Percentiles rank a stretch among this genome's conserved stretches.
These are phyloP conservation scores for Stigmatopora nigra DNA, from an alignment of 2,113 vertebrate genomes.

Conservation along the genomic window DNA sequence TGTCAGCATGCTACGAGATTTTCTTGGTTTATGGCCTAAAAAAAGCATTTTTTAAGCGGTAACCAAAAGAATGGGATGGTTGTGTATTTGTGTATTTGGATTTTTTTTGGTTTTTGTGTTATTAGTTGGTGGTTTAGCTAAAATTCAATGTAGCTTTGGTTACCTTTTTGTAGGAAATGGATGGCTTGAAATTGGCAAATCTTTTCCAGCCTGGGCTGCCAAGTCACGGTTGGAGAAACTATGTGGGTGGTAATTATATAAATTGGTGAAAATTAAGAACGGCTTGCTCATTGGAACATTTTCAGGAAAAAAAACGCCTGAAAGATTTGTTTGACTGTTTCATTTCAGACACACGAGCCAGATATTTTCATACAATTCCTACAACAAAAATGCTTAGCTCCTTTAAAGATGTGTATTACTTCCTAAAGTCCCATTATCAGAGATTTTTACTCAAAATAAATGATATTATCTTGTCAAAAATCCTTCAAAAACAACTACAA, in stretches of 20 bases:
- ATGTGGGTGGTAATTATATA: neutral
- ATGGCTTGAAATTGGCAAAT: neutral
- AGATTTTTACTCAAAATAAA: too few relatives aligned
- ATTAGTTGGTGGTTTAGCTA: too few relatives aligned
- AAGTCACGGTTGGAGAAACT: neutral
- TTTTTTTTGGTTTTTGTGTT: too few relatives aligned
- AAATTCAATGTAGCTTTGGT: neutral
- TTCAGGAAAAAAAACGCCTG: neutral
- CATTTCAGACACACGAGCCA: neutral
- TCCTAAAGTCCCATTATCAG: too few relatives aligned
- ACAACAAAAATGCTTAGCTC: too few relatives aligned
- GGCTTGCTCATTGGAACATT: neutral
- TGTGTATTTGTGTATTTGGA: too few relatives aligned
- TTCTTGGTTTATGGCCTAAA: slow-evolving; percentile 17
- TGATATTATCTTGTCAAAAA: too few relatives aligned
- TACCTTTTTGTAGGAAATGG: neutral
- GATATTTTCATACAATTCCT: neutral
- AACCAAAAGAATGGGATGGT: slow-evolving; percentile 5
- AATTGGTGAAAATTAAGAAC: neutral
- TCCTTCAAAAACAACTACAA: too few relatives aligned
- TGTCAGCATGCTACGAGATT: slow-evolving; percentile 38
- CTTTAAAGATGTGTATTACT: too few relatives aligned
- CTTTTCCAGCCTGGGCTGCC: neutral
- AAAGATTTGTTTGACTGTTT: neutral
- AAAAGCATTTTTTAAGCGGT: slow-evolving; percentile 14